phyloP scores from a whole-genome alignment of 2,888 invertebrate species.

The Heteromurus nitidus region DNA sequence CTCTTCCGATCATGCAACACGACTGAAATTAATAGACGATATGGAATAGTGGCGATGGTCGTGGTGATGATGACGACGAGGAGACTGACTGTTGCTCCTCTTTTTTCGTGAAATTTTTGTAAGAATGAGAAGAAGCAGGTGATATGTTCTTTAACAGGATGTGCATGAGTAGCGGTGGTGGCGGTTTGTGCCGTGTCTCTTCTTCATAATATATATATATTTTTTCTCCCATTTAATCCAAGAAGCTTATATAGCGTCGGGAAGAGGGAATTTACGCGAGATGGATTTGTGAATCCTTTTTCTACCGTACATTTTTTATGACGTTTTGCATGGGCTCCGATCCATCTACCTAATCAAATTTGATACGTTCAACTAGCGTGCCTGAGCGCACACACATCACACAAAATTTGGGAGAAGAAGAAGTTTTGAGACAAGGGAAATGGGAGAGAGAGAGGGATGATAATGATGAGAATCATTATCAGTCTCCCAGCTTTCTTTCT shows the following conservation, averaged over 20 bases:
- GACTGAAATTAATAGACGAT: conserved; percentile 59
- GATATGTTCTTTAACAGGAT: conserved; percentile 41
- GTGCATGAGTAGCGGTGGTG: conserved; percentile 59
- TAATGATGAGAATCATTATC: conserved; percentile 20
- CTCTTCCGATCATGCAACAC: conserved; percentile 33
- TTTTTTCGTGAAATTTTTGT: neutral
- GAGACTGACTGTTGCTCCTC: neutral
- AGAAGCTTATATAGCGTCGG: neutral
- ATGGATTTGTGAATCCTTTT: conserved; percentile 50
- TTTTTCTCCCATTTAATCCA: conserved; percentile 2
- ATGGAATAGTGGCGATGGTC: conserved; percentile 22
- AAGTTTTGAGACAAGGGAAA: conserved; percentile 50
- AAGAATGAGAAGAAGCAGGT: too few species aligned
- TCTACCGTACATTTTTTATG: conserved; percentile 52
- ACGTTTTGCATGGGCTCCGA: conserved; percentile 59
- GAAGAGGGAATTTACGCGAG: neutral
- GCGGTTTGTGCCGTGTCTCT: conserved; percentile 50
- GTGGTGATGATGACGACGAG: conserved; percentile 13
- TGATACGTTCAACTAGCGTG: conserved; percentile 55
- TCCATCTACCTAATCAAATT: conserved; percentile 63
- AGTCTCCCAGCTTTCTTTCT: neutral
- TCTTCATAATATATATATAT: conserved; percentile 19
- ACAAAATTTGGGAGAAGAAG: neutral
- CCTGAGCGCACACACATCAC: conserved; percentile 19
- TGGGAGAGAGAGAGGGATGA: conserved; percentile 33